Evolutionary conservation across 2,113 vertebrate species (phyloP).

Genomic region (Petaurus breviceps): DNA sequence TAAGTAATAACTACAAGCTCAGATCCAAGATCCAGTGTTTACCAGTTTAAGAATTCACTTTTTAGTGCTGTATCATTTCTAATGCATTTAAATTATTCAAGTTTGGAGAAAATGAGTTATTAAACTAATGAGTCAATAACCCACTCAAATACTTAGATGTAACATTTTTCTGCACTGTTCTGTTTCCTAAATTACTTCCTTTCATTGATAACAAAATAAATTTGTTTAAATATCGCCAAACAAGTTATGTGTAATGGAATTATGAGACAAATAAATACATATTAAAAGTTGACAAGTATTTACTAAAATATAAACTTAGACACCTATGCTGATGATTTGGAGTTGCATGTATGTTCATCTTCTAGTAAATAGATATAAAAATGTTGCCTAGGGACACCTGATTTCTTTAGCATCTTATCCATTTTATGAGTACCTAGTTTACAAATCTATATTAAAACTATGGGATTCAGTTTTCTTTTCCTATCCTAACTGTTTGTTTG

Average conservation of each 20-base stretch:
- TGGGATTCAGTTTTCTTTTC: not conserved
- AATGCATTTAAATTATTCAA: conserved; percentile 72
- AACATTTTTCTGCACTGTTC: conserved; percentile 55
- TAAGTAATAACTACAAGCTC: conserved; percentile 70
- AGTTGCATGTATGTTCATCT: not conserved
- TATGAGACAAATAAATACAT: conserved; percentile 50
- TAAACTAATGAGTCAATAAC: conserved; percentile 63
- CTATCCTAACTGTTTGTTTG: not conserved
- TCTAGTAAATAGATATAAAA: not conserved
- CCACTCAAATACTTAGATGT: conserved; percentile 63
- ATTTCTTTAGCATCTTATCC: conserved; percentile 29
- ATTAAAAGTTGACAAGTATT: conserved; percentile 57
- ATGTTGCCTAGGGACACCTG: not conserved
- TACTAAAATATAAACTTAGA: conserved; percentile 43
- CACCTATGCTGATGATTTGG: not conserved
- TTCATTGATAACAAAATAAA: conserved; percentile 50
- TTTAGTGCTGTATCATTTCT: conserved; percentile 69
- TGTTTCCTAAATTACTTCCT: conserved; percentile 65
- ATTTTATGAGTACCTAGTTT: conserved; percentile 43
- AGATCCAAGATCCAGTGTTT: conserved; percentile 57
- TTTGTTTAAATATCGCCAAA: conserved; percentile 57
- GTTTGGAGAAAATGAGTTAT: conserved; percentile 67
- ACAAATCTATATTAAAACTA: not conserved
- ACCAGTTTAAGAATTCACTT: conserved; percentile 61
- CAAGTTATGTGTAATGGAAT: conserved; percentile 44